Evolutionary conservation across 1,140 invertebrate genomes (phyloP).

Genomic region (Hypsibius dujardini): DNA sequence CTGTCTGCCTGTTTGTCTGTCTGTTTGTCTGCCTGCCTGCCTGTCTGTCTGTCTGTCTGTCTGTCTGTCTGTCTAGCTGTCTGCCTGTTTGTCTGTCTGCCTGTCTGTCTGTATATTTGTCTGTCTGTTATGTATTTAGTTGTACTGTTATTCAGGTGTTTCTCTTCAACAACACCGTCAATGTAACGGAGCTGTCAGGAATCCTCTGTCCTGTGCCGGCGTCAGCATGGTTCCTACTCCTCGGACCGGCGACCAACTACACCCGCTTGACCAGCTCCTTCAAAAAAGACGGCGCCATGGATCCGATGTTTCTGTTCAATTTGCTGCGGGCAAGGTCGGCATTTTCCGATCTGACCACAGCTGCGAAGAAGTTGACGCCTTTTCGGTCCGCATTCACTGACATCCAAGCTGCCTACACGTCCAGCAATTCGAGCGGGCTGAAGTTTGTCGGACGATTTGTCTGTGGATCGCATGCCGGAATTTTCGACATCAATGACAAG

Average conservation of each 20-base stretch:
- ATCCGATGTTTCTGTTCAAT: neutral
- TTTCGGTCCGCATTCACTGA: neutral
- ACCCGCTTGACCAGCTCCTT: neutral
- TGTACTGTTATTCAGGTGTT: neutral
- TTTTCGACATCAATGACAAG: neutral
- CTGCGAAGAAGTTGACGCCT: neutral
- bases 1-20: too few relatives aligned
- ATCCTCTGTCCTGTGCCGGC: neutral
- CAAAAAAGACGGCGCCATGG: neutral
- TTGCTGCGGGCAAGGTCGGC: neutral
- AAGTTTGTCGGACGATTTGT: constrained; percentile 3
- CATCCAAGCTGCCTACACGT: neutral
- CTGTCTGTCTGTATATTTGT: too few relatives aligned
- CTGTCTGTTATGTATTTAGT: too few relatives aligned
- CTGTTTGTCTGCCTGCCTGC: too few relatives aligned
- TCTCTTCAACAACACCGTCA: neutral
- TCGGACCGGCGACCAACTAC: constrained; percentile 1
- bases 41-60: too few relatives aligned
- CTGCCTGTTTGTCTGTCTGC: too few relatives aligned
- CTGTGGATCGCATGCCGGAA: constrained; percentile 9
- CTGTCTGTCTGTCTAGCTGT: too few relatives aligned
- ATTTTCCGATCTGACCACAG: neutral
- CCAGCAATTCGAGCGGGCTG: neutral
- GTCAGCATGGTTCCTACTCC: neutral
- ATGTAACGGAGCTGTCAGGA: neutral